These are phyloP conservation scores for Lepidothrix coronata DNA, from an alignment of 2,113 vertebrate genomes.

Conservation along the genomic window DNA sequence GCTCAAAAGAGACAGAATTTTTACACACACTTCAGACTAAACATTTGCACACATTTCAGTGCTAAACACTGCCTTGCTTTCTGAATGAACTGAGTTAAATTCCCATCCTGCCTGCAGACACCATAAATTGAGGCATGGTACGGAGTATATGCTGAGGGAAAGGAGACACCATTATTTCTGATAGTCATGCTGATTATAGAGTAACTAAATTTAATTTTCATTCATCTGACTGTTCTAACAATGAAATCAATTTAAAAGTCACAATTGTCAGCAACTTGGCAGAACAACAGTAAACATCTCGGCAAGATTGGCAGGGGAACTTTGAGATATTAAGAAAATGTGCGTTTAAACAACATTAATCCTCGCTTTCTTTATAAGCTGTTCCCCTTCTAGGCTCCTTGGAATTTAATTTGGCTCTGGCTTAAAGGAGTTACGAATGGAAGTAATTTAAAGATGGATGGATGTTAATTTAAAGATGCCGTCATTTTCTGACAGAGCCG, in stretches of 20 bases:
- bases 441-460: constrained; percentile 60
- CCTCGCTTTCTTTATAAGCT: constrained; percentile 19
- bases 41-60: background rate
- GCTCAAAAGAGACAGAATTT: background rate
- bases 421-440: constrained; percentile 55
- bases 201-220: constrained; percentile 16
- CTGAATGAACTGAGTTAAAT: background rate
- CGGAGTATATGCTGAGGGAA: background rate
- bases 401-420: constrained; percentile 51
- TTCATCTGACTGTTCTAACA: constrained; percentile 29
- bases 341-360: constrained; percentile 35
- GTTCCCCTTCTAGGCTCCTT: constrained; percentile 38
- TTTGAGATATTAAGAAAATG: constrained; percentile 26
- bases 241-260: constrained; percentile 48
- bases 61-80: background rate
- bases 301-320: constrained; percentile 17
- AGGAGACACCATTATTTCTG: background rate
- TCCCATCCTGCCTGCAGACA: background rate
- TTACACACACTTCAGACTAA: background rate
- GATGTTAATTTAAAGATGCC: constrained; percentile 56
- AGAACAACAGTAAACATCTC: constrained; percentile 52
- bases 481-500: background rate
- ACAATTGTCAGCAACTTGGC: constrained; percentile 49
- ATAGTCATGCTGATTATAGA: background rate
- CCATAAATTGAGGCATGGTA: background rate